Percentiles rank a stretch among this genome's conserved stretches.
Evolutionary conservation across 2,888 invertebrate genomes (phyloP).

Genomic region (Autographa gamma): DNA sequence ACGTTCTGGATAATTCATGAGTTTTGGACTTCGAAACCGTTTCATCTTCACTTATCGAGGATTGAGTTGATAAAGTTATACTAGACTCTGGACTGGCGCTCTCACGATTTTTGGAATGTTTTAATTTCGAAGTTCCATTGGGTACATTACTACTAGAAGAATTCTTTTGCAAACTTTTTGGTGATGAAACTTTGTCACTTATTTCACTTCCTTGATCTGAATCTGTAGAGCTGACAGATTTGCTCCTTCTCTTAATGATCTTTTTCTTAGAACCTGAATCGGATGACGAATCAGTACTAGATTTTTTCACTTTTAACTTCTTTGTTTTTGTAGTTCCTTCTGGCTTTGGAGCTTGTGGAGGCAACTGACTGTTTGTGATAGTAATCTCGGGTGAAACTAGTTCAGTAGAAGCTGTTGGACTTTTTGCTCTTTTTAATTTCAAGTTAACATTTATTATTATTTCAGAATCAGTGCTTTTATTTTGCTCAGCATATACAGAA

Average conservation of each 20-base stretch:
- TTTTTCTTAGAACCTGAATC: conserved; percentile 81
- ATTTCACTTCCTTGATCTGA: conserved; percentile 78
- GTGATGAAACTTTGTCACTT: conserved; percentile 67
- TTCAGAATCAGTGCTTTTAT: conserved; percentile 81
- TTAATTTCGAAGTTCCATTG: conserved; percentile 74
- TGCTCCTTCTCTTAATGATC: conserved; percentile 80
- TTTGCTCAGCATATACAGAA: conserved; percentile 74
- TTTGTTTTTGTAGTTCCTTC: conserved; percentile 77
- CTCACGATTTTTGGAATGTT: conserved; percentile 81
- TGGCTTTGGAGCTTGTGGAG: conserved; percentile 85
- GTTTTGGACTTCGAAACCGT: conserved; percentile 73
- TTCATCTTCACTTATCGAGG: conserved; percentile 86
- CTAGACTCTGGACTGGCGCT: conserved; percentile 85
- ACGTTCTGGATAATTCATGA: conserved; percentile 86
- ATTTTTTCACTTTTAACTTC: conserved; percentile 80
- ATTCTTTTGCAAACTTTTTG: conserved; percentile 69
- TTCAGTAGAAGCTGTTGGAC: conserved; percentile 72
- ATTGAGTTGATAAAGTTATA: conserved; percentile 86
- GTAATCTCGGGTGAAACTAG: conserved; percentile 81
- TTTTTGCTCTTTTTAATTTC: conserved; percentile 82
- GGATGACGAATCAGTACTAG: conserved; percentile 79
- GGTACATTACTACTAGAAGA: conserved; percentile 70
- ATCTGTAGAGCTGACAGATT: conserved; percentile 83
- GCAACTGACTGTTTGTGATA: conserved; percentile 82
- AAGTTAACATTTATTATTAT: conserved; percentile 84